Evolutionary conservation across 2,797 vertebrate species (phyloP).

Genomic region (Acridotheres tristis): DNA sequence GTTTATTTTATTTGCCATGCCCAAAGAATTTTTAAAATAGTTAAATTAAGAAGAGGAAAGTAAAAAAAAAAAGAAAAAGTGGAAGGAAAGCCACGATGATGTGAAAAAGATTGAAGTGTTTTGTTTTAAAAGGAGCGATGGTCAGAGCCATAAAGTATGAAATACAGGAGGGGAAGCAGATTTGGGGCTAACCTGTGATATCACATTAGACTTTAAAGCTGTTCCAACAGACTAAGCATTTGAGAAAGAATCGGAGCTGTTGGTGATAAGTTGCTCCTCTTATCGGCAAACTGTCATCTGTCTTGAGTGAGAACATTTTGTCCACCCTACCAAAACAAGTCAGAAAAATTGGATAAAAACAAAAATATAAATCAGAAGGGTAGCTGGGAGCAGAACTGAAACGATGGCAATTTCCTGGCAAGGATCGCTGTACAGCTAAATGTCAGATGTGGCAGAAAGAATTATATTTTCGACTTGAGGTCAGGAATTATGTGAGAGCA

Average conservation of each 20-base stretch:
- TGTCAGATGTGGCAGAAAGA: slow-evolving; percentile 66
- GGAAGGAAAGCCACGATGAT: not conserved
- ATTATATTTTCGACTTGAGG: slow-evolving; percentile 32
- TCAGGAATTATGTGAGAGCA: slow-evolving; percentile 15
- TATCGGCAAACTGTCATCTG: slow-evolving; percentile 66
- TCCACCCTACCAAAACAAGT: slow-evolving; percentile 64
- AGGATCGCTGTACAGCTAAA: slow-evolving; percentile 51
- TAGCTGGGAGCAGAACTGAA: slow-evolving; percentile 51
- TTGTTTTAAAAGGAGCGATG: slow-evolving; percentile 36
- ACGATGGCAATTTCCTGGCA: slow-evolving; percentile 66
- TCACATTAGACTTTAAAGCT: slow-evolving; percentile 59
- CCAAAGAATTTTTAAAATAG: slow-evolving; percentile 7
- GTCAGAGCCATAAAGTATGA: slow-evolving; percentile 22
- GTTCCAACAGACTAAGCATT: slow-evolving; percentile 64
- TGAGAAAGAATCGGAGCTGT: slow-evolving; percentile 32
- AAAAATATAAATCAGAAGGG: slow-evolving; percentile 66
- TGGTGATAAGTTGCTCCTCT: slow-evolving; percentile 63
- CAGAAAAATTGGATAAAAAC: slow-evolving; percentile 65
- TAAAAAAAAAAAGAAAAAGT: too few relatives aligned
- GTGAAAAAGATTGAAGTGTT: slow-evolving; percentile 11
- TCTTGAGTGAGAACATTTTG: slow-evolving; percentile 65
- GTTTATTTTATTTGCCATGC: slow-evolving; percentile 32
- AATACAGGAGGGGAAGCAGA: slow-evolving; percentile 47
- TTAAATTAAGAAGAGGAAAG: not conserved
- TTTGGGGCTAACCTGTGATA: slow-evolving; percentile 58